These are phyloP conservation scores for Gallinago undulata DNA, from an alignment of 2,113 vertebrate genomes.

Conservation along the genomic window DNA sequence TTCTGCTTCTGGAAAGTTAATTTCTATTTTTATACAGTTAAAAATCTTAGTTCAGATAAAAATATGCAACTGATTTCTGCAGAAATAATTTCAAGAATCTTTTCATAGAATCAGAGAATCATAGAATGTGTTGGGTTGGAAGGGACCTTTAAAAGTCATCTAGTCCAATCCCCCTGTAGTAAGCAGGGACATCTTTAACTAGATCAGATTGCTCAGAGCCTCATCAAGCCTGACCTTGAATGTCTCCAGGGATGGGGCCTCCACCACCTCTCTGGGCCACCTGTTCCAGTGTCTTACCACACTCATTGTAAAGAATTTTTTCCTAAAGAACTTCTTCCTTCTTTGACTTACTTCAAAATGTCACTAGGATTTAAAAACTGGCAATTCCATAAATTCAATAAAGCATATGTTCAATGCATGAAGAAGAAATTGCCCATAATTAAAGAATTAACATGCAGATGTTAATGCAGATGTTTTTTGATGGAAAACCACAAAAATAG, in stretches of 20 bases:
- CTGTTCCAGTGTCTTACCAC: too few relatives aligned
- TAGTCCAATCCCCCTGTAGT: too few relatives aligned
- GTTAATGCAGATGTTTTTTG: background rate
- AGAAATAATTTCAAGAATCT: background rate
- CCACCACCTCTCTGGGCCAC: too few relatives aligned
- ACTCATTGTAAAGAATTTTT: too few relatives aligned
- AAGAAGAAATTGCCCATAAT: slow-evolving; percentile 1
- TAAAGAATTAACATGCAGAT: background rate
- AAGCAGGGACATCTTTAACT: too few relatives aligned
- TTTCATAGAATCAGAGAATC: too few relatives aligned
- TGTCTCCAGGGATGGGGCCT: too few relatives aligned
- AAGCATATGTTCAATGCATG: background rate
- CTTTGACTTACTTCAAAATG: background rate
- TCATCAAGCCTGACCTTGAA: too few relatives aligned
- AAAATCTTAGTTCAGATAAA: background rate
- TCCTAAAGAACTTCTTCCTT: too few relatives aligned
- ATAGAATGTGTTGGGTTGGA: too few relatives aligned
- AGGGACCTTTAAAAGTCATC: too few relatives aligned
- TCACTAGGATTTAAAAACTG: background rate
- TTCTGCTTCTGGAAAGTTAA: background rate
- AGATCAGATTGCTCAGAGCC: too few relatives aligned
- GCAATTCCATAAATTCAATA: background rate
- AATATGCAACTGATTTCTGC: background rate
- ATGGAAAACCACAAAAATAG: background rate
- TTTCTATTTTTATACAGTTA: background rate